Evolutionary conservation across 2,113 vertebrate genomes (phyloP).

Genomic region (Ctenomys sociabilis): DNA sequence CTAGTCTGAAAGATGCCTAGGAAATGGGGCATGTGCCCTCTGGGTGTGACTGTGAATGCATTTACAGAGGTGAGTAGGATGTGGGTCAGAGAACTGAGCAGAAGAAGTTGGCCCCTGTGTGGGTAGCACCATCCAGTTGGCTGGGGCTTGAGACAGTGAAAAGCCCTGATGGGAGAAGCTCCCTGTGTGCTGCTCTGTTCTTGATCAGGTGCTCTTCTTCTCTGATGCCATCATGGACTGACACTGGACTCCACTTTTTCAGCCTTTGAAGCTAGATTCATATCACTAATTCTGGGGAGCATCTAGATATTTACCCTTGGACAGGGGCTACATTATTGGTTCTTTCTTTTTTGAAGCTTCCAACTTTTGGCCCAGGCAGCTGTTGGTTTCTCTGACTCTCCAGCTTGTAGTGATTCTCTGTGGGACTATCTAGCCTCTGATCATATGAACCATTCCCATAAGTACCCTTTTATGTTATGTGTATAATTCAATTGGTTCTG

Average conservation of each 20-base stretch:
- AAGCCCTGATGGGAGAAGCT: background rate
- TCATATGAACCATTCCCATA: background rate
- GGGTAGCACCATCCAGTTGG: background rate
- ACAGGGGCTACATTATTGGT: background rate
- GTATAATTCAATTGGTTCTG: background rate
- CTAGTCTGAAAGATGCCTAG: background rate
- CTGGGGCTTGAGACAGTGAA: background rate
- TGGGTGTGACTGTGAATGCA: background rate
- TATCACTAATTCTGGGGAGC: background rate
- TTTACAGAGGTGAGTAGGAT: background rate
- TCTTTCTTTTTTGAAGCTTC: background rate
- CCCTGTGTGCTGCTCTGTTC: background rate
- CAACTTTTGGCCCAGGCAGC: background rate
- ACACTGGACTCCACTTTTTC: background rate
- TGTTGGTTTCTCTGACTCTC: background rate
- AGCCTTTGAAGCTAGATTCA: background rate
- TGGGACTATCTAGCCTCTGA: background rate
- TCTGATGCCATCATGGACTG: background rate
- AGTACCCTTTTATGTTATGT: background rate
- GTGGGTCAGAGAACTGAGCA: background rate
- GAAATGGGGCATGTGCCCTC: background rate
- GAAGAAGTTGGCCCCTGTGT: no score
- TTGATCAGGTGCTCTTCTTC: background rate
- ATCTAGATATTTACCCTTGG: background rate
- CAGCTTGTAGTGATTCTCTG: background rate